These are phyloP conservation scores for Silurus asotus DNA, from an alignment of 2,113 vertebrate genomes.

Conservation along the genomic window DNA sequence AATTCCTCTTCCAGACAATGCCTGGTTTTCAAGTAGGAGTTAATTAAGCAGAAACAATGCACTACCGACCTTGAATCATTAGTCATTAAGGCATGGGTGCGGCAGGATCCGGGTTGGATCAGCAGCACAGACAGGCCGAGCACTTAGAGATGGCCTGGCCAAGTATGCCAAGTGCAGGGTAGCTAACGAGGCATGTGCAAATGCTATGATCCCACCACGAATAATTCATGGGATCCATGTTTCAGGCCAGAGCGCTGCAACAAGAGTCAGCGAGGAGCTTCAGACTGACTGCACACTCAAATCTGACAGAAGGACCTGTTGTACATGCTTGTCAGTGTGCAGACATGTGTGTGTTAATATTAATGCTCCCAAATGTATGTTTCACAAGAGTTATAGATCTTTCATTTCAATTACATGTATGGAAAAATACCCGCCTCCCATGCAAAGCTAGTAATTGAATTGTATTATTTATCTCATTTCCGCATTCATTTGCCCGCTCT, in stretches of 20 bases:
- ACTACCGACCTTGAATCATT: constrained; percentile 19
- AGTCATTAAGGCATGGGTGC: constrained; percentile 22
- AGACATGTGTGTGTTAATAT: neutral
- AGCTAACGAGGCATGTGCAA: constrained; percentile 73
- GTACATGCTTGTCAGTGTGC: constrained; percentile 33
- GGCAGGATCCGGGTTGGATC: constrained; percentile 33
- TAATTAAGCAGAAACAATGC: constrained; percentile 38
- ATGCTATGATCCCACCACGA: constrained; percentile 70
- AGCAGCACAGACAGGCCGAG: constrained; percentile 56
- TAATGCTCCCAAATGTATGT: neutral
- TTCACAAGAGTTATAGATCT: constrained; percentile 18
- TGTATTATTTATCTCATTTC: constrained; percentile 13
- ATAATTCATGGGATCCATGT: constrained; percentile 73
- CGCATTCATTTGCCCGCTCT: constrained; percentile 13
- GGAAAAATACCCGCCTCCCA: constrained; percentile 9
- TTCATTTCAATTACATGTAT: constrained; percentile 18
- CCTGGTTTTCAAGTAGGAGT: constrained; percentile 18
- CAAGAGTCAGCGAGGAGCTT: constrained; percentile 37
- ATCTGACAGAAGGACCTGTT: constrained; percentile 16
- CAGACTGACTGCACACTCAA: neutral
- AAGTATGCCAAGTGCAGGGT: constrained; percentile 64
- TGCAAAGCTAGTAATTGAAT: constrained; percentile 13
- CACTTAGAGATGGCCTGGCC: constrained; percentile 58
- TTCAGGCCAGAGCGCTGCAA: constrained; percentile 61
- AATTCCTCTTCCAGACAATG: constrained; percentile 20